These are phyloP conservation scores for Huso huso DNA, from an alignment of 2,797 vertebrate genomes.

Conservation along the genomic window DNA sequence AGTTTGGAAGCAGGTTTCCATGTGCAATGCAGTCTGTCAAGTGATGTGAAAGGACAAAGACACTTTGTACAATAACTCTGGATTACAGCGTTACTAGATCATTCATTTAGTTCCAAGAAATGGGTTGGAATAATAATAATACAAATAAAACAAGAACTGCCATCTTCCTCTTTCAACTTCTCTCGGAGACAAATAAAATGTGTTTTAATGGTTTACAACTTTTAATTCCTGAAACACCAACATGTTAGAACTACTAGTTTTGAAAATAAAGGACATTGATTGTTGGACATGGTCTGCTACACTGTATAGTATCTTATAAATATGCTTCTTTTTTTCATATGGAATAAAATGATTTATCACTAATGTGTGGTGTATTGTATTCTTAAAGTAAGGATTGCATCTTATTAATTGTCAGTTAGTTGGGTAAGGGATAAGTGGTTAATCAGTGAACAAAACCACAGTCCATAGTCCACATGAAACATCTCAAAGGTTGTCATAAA, in stretches of 20 bases:
- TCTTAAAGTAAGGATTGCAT: not conserved
- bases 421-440: too few species aligned
- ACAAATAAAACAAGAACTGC: not conserved
- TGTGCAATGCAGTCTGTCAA: too few species aligned
- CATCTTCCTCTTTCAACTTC: not conserved
- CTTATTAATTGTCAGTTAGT: too few species aligned
- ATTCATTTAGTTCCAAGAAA: not conserved
- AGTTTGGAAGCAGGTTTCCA: too few species aligned
- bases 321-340: constrained; percentile 56
- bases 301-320: constrained; percentile 61
- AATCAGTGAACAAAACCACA: too few species aligned
- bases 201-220: not conserved
- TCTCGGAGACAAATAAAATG: not conserved
- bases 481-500: too few species aligned
- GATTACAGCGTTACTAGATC: not conserved
- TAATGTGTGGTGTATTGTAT: constrained; percentile 16
- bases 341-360: constrained; percentile 60
- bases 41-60: too few species aligned
- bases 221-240: not conserved
- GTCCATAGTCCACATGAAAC: too few species aligned
- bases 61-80: not conserved
- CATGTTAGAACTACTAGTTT: constrained; percentile 21
- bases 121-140: not conserved
- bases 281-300: constrained; percentile 66
- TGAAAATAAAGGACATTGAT: constrained; percentile 43